Evolutionary conservation across 2,888 invertebrate genomes (phyloP).

Genomic region (Xiphydria camelus): DNA sequence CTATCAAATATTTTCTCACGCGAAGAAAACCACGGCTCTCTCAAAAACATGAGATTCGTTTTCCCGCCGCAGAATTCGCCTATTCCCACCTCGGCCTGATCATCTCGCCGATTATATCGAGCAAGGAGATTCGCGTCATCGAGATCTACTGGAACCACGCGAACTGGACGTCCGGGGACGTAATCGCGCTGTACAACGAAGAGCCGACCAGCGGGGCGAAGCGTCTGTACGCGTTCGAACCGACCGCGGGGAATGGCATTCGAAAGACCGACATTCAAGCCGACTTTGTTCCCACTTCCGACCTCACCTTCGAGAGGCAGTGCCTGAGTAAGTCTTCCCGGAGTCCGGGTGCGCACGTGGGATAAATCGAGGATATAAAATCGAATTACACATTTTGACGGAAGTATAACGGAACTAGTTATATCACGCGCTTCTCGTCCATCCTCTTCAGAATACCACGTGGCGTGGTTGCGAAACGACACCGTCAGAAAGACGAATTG

Average conservation of each 20-base stretch:
- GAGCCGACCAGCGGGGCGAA: slow-evolving; percentile 12
- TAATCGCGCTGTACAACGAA: slow-evolving; percentile 31
- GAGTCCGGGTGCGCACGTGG: not conserved
- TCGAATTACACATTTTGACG: not conserved
- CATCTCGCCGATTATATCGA: slow-evolving; percentile 38
- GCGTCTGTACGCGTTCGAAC: slow-evolving; percentile 18
- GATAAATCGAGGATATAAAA: too few relatives aligned
- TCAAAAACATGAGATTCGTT: too few relatives aligned
- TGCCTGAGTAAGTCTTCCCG: slow-evolving; percentile 37
- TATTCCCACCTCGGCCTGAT: slow-evolving; percentile 36
- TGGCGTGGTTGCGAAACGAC: slow-evolving; percentile 40
- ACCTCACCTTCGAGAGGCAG: slow-evolving; percentile 32
- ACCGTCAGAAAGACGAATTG: slow-evolving; percentile 57
- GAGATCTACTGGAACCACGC: slow-evolving; percentile 43
- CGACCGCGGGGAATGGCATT: slow-evolving; percentile 28
- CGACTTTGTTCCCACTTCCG: slow-evolving; percentile 33
- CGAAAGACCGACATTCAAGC: slow-evolving; percentile 34
- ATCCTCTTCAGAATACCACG: slow-evolving; percentile 33
- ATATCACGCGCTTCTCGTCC: not conserved
- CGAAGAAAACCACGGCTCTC: too few relatives aligned
- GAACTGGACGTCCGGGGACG: slow-evolving; percentile 30
- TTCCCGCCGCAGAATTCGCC: slow-evolving; percentile 25
- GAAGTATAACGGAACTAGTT: slow-evolving; percentile 3
- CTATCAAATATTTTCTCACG: too few relatives aligned
- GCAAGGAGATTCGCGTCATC: slow-evolving; percentile 32